These are phyloP conservation scores for Sebastes steindachneri DNA, from an alignment of 2,797 vertebrate genomes.

Conservation along the genomic window DNA sequence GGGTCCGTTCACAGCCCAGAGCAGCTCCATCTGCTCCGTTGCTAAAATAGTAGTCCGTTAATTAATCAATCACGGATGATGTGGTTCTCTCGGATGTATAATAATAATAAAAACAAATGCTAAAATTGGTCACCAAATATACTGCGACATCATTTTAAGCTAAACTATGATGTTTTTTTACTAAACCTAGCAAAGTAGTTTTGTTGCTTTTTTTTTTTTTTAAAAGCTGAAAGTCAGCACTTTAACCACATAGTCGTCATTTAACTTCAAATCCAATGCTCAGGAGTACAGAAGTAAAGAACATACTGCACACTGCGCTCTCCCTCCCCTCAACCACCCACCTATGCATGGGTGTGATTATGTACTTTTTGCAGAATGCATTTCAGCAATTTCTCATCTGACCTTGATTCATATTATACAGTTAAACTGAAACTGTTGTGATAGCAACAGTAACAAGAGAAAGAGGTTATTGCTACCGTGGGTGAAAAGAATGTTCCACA, in stretches of 20 bases:
- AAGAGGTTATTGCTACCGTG: not conserved
- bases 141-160: too few relatives aligned
- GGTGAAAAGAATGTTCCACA: not conserved
- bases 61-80: too few relatives aligned
- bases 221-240: not conserved
- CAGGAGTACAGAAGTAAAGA: not conserved
- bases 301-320: not conserved
- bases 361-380: not conserved
- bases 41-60: too few relatives aligned
- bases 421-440: slow-evolving; percentile 22
- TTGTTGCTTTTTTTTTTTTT: too few relatives aligned
- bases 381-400: slow-evolving; percentile 19
- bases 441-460: slow-evolving; percentile 25
- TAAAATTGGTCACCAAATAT: too few relatives aligned
- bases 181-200: too few relatives aligned
- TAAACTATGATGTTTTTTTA: too few relatives aligned
- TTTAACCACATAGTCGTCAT: not conserved
- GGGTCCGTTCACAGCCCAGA: too few relatives aligned
- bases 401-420: slow-evolving; percentile 19
- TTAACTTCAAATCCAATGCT: not conserved
- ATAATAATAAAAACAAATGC: too few relatives aligned
- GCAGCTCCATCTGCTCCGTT: too few relatives aligned
- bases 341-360: not conserved
- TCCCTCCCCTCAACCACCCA: not conserved
- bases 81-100: too few relatives aligned